phyloP scores from a whole-genome alignment of 2,113 vertebrate species.

The Mormoops blainvillei region DNA sequence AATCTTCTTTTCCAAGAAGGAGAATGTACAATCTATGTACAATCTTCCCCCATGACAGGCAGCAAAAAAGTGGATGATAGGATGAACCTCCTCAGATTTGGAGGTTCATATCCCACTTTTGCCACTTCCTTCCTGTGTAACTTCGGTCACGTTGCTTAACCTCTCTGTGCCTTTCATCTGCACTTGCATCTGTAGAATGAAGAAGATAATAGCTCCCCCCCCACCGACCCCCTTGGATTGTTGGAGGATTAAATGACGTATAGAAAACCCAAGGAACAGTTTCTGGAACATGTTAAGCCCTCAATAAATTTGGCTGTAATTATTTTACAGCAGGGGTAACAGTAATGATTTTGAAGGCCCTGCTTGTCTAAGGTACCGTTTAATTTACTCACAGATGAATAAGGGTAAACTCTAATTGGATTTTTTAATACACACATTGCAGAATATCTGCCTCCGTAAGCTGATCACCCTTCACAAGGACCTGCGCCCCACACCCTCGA shows the following conservation, averaged over 20 bases:
- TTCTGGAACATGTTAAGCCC: not conserved
- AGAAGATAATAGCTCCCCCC: not conserved
- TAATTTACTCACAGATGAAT: not conserved
- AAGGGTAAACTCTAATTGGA: not conserved
- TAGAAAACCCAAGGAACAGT: not conserved
- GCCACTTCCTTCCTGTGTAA: not conserved
- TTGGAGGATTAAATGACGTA: not conserved
- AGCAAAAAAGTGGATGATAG: not conserved
- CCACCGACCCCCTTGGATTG: not conserved
- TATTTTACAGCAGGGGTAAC: not conserved
- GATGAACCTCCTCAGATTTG: not conserved
- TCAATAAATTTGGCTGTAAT: not conserved
- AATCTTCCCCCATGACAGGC: not conserved
- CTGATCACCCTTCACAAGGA: not conserved
- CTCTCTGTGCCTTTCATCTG: not conserved
- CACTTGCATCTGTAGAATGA: not conserved
- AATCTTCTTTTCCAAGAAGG: not conserved
- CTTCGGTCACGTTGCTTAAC: not conserved
- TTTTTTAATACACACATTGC: slow-evolving; percentile 1
- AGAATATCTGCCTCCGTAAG: not conserved
- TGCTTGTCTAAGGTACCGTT: not conserved
- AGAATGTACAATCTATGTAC: not conserved
- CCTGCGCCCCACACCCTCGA: not conserved
- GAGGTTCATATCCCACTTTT: not conserved
- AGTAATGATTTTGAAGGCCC: not conserved